phyloP scores from a whole-genome alignment of 2,113 vertebrate genomes.

The Neolamprologus sp. region DNA sequence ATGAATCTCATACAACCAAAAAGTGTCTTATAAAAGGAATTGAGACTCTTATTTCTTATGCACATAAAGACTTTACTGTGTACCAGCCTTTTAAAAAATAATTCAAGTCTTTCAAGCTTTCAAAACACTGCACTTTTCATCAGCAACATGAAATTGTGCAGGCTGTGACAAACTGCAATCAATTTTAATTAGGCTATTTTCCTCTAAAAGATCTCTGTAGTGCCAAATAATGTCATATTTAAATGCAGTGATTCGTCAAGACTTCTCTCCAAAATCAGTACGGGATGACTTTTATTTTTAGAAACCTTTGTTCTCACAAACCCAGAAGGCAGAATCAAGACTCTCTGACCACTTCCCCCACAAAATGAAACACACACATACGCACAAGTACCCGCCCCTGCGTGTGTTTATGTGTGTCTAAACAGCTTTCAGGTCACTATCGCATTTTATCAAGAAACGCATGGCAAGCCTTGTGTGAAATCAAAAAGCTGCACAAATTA shows the following conservation, averaged over 20 bases:
- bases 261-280: background rate
- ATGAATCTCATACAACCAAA: background rate
- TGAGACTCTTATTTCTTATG: background rate
- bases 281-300: background rate
- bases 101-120: background rate
- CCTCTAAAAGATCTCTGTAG: background rate
- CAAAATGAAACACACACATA: background rate
- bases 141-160: background rate
- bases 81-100: background rate
- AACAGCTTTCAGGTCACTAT: constrained; percentile 7
- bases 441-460: background rate
- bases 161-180: background rate
- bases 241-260: background rate
- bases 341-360: background rate
- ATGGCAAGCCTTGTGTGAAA: background rate
- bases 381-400: background rate
- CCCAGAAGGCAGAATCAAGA: background rate
- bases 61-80: background rate
- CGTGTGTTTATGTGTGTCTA: background rate
- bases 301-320: background rate
- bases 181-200: background rate
- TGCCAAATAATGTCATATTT: background rate
- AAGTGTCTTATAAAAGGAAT: background rate
- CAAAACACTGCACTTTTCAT: background rate
- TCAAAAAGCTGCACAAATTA: background rate